These are phyloP conservation scores for Pipistrellus nathusii DNA, from an alignment of 2,797 vertebrate genomes.

Conservation along the genomic window DNA sequence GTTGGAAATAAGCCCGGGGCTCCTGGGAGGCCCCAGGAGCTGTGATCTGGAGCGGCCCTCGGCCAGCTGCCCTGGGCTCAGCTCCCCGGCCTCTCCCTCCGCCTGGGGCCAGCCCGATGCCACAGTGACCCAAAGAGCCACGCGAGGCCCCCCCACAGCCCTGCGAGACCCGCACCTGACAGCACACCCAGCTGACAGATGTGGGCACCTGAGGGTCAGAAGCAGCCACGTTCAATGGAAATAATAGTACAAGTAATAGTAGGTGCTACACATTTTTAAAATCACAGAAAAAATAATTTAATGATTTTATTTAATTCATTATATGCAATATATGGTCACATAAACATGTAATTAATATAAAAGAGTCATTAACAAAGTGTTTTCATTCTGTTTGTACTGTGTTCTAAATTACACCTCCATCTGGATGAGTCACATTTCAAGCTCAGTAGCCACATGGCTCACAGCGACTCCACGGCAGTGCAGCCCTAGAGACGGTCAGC, in stretches of 20 bases:
- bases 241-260: neutral
- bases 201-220: neutral
- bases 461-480: neutral
- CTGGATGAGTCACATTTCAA: neutral
- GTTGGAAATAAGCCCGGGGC: neutral
- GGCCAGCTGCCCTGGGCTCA: neutral
- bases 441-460: neutral
- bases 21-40: neutral
- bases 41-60: neutral
- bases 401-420: neutral
- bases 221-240: neutral
- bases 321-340: neutral
- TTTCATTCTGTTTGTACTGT: neutral
- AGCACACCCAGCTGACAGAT: neutral
- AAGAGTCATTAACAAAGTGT: neutral
- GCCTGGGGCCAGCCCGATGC: neutral
- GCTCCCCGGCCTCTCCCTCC: neutral
- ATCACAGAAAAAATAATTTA: neutral
- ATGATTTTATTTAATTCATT: neutral
- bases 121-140: neutral
- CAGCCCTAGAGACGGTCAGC: neutral
- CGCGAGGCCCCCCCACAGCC: neutral
- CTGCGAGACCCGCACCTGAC: neutral
- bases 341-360: neutral
- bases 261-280: neutral